A percentile compares a stretch with the other conserved stretches of the same genome.
Evolutionary conservation across 2,888 invertebrate genomes (phyloP).

Genomic region (Euplexia lucipara): DNA sequence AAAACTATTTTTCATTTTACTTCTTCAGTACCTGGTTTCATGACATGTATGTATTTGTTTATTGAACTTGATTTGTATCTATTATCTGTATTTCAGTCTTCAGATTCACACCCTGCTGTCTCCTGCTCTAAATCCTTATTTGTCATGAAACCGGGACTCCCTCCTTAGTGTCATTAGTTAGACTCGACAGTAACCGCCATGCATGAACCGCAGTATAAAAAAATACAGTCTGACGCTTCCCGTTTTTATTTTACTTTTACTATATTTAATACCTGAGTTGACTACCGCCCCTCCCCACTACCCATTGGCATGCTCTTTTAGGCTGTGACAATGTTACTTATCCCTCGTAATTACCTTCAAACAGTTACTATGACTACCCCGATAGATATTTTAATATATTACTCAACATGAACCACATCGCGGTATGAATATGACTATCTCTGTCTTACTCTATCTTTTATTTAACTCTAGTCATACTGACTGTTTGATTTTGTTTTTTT

Average conservation of each 20-base stretch:
- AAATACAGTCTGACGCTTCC: constrained; percentile 86
- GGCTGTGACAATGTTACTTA: constrained; percentile 90
- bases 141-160: constrained; percentile 83
- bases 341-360: constrained; percentile 86
- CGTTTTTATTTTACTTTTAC: constrained; percentile 67
- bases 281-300: constrained; percentile 76
- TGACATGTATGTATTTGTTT: constrained; percentile 76
- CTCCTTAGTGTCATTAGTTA: constrained; percentile 75
- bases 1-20: constrained; percentile 75
- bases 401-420: constrained; percentile 86
- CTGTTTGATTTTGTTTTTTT: constrained; percentile 86
- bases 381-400: constrained; percentile 68
- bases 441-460: constrained; percentile 87
- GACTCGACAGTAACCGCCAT: constrained; percentile 75
- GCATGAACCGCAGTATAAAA: constrained; percentile 82
- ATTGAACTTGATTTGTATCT: constrained; percentile 56
- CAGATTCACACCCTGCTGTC: constrained; percentile 56
- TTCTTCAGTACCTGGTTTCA: constrained; percentile 82
- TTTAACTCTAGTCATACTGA: constrained; percentile 90
- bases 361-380: constrained; percentile 89
- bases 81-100: constrained; percentile 63
- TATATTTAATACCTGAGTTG: constrained; percentile 78
- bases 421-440: constrained; percentile 89
- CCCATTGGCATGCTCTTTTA: constrained; percentile 88
- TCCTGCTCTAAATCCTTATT: constrained; percentile 62